A percentile compares a stretch with the other conserved stretches of the same genome.
These are phyloP conservation scores for Brachionus paranguensis DNA, from an alignment of 1,140 invertebrate species.

Conservation along the genomic window DNA sequence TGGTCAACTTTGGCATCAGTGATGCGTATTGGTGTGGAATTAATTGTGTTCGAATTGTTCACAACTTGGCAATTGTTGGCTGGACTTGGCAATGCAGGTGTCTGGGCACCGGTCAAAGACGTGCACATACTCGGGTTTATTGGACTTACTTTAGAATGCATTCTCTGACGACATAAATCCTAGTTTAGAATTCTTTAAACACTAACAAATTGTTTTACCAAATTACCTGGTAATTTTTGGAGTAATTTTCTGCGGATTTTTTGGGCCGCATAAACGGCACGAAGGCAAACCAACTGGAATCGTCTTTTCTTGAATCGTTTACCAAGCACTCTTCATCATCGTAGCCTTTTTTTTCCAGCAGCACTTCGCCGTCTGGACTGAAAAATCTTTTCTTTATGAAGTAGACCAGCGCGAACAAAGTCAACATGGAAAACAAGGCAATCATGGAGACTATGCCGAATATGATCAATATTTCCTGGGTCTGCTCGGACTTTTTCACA, in stretches of 20 bases:
- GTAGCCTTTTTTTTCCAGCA: not conserved
- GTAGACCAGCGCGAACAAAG: not conserved
- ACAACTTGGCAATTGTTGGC: not conserved
- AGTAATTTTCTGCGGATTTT: not conserved
- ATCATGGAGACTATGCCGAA: not conserved
- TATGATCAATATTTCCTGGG: constrained; percentile 1
- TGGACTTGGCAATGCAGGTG: not conserved
- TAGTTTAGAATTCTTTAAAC: not conserved
- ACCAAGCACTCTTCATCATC: constrained; percentile 6
- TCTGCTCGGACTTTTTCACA: not conserved
- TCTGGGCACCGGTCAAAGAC: not conserved
- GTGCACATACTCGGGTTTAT: not conserved
- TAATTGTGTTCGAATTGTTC: not conserved
- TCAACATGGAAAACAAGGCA: not conserved
- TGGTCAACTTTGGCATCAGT: not conserved
- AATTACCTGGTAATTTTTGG: not conserved
- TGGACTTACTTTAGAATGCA: constrained; percentile 13
- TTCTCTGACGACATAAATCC: constrained; percentile 25
- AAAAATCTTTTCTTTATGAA: not conserved
- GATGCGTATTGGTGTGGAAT: constrained; percentile 11
- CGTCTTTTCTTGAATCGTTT: not conserved
- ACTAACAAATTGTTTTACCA: not conserved
- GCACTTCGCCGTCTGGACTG: not conserved
- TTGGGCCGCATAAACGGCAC: not conserved
- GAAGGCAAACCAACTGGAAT: not conserved